Conservation (phyloP, 1,140 invertebrate genomes). For the Drosophila quadrilineata region DNA sequence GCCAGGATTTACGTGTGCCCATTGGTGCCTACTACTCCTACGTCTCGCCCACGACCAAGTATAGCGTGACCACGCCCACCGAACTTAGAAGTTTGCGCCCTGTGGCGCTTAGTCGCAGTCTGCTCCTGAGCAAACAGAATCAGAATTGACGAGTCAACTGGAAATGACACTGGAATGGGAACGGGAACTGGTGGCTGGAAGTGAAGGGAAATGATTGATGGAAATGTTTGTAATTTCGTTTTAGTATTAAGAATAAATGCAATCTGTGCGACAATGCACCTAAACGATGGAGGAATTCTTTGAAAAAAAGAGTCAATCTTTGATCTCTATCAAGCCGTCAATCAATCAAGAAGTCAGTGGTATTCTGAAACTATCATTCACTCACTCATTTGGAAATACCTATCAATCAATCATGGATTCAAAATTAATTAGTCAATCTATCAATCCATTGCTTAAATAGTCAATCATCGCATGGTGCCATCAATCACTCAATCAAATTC, state of each 20-base stretch:
- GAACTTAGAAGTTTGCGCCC: conserved; percentile 58
- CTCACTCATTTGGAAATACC: neutral
- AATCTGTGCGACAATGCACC: conserved; percentile 64
- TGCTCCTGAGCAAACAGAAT: conserved; percentile 54
- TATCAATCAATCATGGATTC: neutral
- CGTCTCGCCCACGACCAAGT: conserved; percentile 56
- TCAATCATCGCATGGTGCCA: no score
- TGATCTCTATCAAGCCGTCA: neutral
- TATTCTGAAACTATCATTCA: no score
- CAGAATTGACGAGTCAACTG: conserved; percentile 15
- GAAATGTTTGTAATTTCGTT: conserved; percentile 15
- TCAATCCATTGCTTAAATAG: no score
- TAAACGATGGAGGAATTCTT: conserved; percentile 5
- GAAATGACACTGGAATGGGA: neutral
- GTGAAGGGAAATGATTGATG: neutral
- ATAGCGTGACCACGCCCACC: conserved; percentile 71
- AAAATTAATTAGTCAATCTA: neutral
- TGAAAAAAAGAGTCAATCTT: neutral
- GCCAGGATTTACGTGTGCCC: conserved; percentile 52
- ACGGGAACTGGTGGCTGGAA: neutral
- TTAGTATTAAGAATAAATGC: conserved; percentile 60
- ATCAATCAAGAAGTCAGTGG: no score
- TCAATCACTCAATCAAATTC: neutral
- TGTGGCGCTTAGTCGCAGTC: conserved; percentile 64
- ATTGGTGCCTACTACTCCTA: conserved; percentile 65